Percentiles rank a stretch among this genome's conserved stretches.
These are phyloP conservation scores for Styela clava DNA, from an alignment of 23 tunicate species.

Conservation along the genomic window DNA sequence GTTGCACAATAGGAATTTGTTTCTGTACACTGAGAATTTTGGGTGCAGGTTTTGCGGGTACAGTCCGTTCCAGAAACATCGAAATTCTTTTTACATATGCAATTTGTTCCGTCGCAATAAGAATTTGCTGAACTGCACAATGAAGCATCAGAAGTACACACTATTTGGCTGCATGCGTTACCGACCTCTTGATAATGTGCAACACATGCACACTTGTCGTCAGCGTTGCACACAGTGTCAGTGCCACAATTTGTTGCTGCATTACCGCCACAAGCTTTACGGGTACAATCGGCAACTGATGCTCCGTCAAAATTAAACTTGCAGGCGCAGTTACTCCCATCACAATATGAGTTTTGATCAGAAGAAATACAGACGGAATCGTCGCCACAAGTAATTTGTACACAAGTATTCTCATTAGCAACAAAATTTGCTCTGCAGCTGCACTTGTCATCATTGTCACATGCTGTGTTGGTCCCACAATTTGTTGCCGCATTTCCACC, in stretches of 20 bases:
- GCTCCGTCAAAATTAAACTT: background rate
- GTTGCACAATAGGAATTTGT: background rate
- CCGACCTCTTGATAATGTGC: background rate
- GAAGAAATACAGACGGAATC: background rate
- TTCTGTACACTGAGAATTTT: background rate
- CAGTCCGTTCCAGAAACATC: background rate
- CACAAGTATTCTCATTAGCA: background rate
- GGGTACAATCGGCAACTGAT: background rate
- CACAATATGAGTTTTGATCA: background rate
- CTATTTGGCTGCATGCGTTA: background rate
- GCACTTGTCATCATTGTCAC: background rate
- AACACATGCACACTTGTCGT: background rate
- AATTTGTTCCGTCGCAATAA: background rate
- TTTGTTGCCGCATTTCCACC: background rate
- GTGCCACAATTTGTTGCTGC: background rate
- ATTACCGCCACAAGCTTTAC: background rate
- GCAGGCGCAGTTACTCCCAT: background rate
- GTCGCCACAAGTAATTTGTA: background rate
- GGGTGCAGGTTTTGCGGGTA: background rate
- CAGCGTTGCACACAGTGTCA: background rate
- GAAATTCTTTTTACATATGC: background rate
- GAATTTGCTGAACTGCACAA: background rate
- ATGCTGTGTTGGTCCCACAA: background rate
- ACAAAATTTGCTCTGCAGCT: background rate
- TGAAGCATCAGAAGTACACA: background rate